Base-by-base conservation (phyloP, 2,113 vertebrate genomes). In the Oreochromis aureus region DNA sequence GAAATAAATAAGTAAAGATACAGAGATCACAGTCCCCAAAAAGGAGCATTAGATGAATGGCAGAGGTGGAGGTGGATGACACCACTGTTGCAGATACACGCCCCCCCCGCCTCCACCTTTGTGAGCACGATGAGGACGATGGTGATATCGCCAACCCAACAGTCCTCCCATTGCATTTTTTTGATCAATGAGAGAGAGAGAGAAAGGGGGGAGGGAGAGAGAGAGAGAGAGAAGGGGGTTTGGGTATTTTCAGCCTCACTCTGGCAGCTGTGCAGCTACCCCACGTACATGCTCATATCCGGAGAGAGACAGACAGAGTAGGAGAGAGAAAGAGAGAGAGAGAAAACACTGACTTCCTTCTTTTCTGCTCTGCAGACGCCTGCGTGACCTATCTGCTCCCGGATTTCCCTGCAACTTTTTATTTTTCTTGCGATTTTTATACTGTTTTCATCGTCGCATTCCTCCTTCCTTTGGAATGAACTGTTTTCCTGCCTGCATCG, bases 401-500 rank as follows among this genome's bases (percentile, higher is more conserved):
- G 94, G 93, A 93, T 94, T 92, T 88, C 84, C 83, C 89, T 81
- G 83, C 30, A 93, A 91, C 87, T 91, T 92, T 92, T 39, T 55
- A 12, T 53, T 76, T 32, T 80, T 86, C 32, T 36, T 44, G 71
- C 71, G 4, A 46, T 69, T 80, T 83, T 80, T 48, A 24, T 12
- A 36, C 81, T 76, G 30, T 73, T 81, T 87, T 46, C 59, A 12
- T 10, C 36, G 83, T 82, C 90, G 87, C 90, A 84, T 92, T 89
- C 89, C 83, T 88, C 51, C 82, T 16, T 90, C 87, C 58, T 93
- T 88, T 95, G 96, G 96, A 95, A 97, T 97, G 96, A 95, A 85
- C 94, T 54, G 94, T 84, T 92, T 95, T 80, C 56, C 88, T 36
- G 84, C 86, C 92, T 87, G 91, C 96, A 94, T 91, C 79, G 96